Base-by-base conservation (phyloP, 1,140 invertebrate species). In the Odontomachus brunneus region DNA sequence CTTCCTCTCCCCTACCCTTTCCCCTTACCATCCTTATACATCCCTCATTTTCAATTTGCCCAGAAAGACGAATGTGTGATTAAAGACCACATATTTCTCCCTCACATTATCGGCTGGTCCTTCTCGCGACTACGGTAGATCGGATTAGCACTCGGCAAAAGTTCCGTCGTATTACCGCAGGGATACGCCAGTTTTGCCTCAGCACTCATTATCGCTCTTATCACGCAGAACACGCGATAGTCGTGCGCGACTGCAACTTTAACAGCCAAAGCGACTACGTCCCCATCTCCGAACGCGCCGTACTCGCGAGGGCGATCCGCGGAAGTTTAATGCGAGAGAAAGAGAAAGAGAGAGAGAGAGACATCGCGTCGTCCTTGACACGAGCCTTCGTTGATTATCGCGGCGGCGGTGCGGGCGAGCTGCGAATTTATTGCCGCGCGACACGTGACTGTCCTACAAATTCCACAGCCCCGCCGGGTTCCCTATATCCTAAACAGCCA, bases 341-440 rank as follows among this genome's bases (percentile, higher is more conserved):
- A n/a, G n/a, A n/a, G n/a, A n/a, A n/a, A n/a, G n/a, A n/a, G n/a
- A n/a, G n/a, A n/a, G n/a, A n/a, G n/a, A n/a, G n/a, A n/a, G n/a
- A n/a, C 12, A 12, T 14, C 7, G 29, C 51, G 44, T 69, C 29
- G 29, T 69, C 14, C 33, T 80, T 71, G 53, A 80, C 33, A 19
- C 24, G n/a, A 14, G 55, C 15, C 17, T 78, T 57, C 22, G 33
- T 78, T 69, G 75, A 78, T 78, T 78, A 78, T 78, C 60, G 26
- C 48, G 9, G 17, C 62, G 62, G 11, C 29, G 29, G n/a, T 5
- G 15, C n/a, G 44, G 9, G 48, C 66, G 62, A 57, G 19, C 75
- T 80, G 65, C 75, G n/a, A 80, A 80, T 80, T 80, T 80, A 80
- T 71, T 80, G 51, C 51, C 65, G 51, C 17, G 33, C 65, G 33